Base-by-base conservation (phyloP, 2,113 vertebrate species). In the Myiopsitta monachus region DNA sequence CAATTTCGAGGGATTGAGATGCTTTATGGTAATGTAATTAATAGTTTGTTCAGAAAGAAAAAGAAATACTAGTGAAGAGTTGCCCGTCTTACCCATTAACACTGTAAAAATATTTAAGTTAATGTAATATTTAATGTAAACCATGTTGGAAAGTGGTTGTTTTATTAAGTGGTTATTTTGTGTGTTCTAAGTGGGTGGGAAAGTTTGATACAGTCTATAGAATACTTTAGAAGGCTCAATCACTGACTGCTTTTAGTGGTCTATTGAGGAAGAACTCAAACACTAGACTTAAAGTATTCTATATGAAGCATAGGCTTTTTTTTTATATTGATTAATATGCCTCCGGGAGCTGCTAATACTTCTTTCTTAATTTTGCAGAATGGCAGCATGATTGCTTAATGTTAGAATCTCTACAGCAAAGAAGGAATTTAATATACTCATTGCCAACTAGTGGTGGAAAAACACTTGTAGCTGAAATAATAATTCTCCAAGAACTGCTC, bases 371-470 rank as follows among this genome's bases (percentile, higher is more conserved):
- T 96, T 95, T 83, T 95, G 39, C 97, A 99, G 99, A 98, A 39
- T 99, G 99, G 99, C 99, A 99, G 95, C 98, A 99, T 84, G 98
- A 98, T n/a, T 99, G 99, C 91, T 97, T 99, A 90, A 99, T 97
- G 61, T 90, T 99, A 96, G 98, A 98, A 67, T 99, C 98, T 51
- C 97, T 99, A 11, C 98, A 98, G 88, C 97, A 98, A 91, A 98
- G 98, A 94, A 99, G 88, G 97, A 99, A 99, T 92, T 98, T 99
- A 51, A 99, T 99, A 96, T 99, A 99, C 97, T 99, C 99, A 3
- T 97, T 99, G 36, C 99, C 99, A 85, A 99, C 99, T 22, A 98
- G 99, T 70, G 99, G 99, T 92, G 99, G 99, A 28, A 99, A 99
- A 97, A 99, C 99, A 6, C 98, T 99, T 7, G 99, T 99, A 26